Evolutionary conservation across 2,888 invertebrate species (phyloP).

Genomic region (Baronia brevicornis): DNA sequence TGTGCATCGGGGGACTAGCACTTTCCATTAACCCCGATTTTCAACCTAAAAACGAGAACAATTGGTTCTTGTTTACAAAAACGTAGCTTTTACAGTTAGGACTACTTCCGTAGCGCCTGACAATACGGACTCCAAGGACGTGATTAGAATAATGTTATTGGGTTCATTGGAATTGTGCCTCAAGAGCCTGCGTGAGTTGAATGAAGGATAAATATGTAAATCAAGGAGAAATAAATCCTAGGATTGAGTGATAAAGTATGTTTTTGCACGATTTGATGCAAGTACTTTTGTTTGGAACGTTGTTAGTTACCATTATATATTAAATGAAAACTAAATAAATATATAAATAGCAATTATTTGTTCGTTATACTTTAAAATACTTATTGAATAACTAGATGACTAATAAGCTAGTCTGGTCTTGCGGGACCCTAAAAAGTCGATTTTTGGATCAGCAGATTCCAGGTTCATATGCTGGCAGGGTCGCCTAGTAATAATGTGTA

Average conservation of each 20-base stretch:
- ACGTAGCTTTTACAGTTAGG: slow-evolving; percentile 46
- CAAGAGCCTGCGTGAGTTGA: slow-evolving; percentile 22
- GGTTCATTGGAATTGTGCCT: slow-evolving; percentile 22
- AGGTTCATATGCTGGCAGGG: too few species aligned
- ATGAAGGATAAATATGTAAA: slow-evolving; percentile 12
- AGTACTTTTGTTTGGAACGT: too few species aligned
- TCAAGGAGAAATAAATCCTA: slow-evolving; percentile 1
- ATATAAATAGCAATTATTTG: too few species aligned
- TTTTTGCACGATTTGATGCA: not conserved
- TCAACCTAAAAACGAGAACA: slow-evolving; percentile 37
- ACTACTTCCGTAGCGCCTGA: slow-evolving; percentile 40
- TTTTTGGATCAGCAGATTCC: too few species aligned
- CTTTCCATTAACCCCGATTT: slow-evolving; percentile 38
- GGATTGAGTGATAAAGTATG: not conserved
- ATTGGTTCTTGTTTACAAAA: slow-evolving; percentile 45
- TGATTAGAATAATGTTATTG: slow-evolving; percentile 31
- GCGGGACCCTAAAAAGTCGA: too few species aligned
- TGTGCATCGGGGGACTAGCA: too few species aligned
- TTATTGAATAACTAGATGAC: too few species aligned
- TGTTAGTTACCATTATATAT: too few species aligned
- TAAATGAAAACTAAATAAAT: too few species aligned
- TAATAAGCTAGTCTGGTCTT: too few species aligned
- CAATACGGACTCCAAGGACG: slow-evolving; percentile 38
- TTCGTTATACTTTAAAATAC: too few species aligned
- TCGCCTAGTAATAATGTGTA: too few species aligned